Evolutionary conservation across 2,888 invertebrate genomes (phyloP), one percentile per base, ranked within the genome.

Genomic region (Drosophila rellima): DNA sequence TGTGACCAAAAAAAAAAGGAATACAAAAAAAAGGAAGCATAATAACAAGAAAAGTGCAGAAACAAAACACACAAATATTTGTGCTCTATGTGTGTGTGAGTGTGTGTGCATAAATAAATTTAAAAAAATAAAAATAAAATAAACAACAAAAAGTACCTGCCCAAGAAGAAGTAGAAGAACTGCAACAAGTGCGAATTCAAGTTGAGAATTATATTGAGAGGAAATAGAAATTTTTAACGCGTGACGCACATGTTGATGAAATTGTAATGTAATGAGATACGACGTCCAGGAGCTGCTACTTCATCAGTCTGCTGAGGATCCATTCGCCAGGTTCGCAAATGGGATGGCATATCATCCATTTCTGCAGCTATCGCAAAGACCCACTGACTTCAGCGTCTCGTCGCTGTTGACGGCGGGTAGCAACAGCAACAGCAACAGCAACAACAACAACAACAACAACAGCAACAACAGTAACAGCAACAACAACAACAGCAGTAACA

Each of bases 321-420:
- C 92, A 91, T 92, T 92, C 92, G 92, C 92, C 89, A 92, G 92
- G 90, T 92, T 92, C 90, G 92, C 93, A 92, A 93, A 93, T 92
- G 93, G 93, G 92, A 96, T 96, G 96, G 96, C 95, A 93, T 96
- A 96, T 94, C 96, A 96, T 93, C 96, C 96, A 93, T 95, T 95
- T 92, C 94, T 98, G 94, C 96, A 97, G 94, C 96, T 97, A 93
- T 96, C 96, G 92, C 86, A 86, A 90, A 94, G 97, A 93, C 97
- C 97, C 93, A 97, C 97, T 93, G 97, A 97, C 94, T 97, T 97
- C 94, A 96, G 96, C 94, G 97, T 97, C 92, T 97, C 96, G 91
- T 97, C 97, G 93, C 94, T 97, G 94, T 95, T 97, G 93, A 97
- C 96, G 92, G 96, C 96, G 89, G 95, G 94, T 92, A 86, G 77